A percentile compares a stretch with the other conserved stretches of the same genome.
Conservation (phyloP, 1,140 invertebrate genomes). For the Pseudachorutes palmiensis region DNA sequence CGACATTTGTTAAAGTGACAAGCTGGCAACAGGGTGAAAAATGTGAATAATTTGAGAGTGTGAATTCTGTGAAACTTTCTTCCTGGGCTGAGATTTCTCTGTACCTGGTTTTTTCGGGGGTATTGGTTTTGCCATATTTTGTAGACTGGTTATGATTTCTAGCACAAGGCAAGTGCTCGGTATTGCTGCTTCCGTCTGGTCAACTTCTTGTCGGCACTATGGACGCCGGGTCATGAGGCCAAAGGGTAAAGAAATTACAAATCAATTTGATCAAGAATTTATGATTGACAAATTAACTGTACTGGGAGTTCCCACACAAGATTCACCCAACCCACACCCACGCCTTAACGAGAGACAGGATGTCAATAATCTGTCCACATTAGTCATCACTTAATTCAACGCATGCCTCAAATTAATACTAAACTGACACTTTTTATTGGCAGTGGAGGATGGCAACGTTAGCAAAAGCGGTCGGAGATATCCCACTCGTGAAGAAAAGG, state of each 20-base stretch:
- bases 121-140: constrained; percentile 25
- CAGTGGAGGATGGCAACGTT: too few species aligned
- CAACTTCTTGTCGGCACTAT: background rate
- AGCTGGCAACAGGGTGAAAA: background rate
- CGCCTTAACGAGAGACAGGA: too few species aligned
- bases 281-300: too few species aligned
- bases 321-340: too few species aligned
- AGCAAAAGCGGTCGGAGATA: background rate
- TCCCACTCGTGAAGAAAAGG: background rate
- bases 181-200: background rate
- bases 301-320: too few species aligned
- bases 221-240: background rate
- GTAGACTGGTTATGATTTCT: background rate
- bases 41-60: background rate
- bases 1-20: background rate
- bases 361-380: too few species aligned
- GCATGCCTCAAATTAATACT: too few species aligned
- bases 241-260: background rate
- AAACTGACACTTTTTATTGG: too few species aligned
- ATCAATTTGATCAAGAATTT: too few species aligned
- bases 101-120: constrained; percentile 33
- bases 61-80: constrained; percentile 3
- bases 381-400: too few species aligned
- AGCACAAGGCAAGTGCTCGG: background rate
- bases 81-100: constrained; percentile 34